A percentile compares a stretch with the other conserved stretches of the same genome.
These are phyloP conservation scores for Pedetes capensis DNA, from an alignment of 2,113 vertebrate species.

Conservation along the genomic window DNA sequence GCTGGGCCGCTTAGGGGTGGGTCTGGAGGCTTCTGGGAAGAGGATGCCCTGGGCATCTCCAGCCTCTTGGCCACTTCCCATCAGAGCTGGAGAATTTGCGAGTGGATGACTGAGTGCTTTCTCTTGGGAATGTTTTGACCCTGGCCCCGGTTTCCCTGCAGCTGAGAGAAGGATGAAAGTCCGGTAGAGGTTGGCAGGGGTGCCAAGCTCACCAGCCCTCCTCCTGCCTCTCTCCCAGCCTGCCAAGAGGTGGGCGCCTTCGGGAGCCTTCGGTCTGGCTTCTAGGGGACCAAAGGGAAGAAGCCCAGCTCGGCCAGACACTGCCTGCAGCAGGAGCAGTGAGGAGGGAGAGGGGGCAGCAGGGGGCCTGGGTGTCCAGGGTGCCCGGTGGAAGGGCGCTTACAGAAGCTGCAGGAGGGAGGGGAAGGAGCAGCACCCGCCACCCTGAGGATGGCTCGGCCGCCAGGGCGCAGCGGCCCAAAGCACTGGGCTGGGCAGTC, in stretches of 20 bases:
- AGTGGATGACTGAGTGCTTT: background rate
- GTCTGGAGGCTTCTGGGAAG: background rate
- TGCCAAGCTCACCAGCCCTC: background rate
- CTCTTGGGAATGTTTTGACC: background rate
- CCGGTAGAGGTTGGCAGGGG: rapidly evolving
- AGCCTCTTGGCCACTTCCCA: background rate
- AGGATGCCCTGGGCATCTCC: background rate
- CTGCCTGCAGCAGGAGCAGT: background rate
- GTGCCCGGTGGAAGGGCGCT: background rate
- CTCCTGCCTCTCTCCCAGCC: no score
- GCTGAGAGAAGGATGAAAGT: no score
- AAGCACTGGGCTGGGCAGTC: background rate
- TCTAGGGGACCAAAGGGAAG: background rate
- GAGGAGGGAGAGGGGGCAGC: no score
- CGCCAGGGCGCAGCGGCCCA: rapidly evolving
- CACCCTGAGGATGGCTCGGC: background rate
- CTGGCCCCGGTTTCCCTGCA: background rate
- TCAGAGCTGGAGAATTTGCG: background rate
- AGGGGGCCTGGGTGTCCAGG: background rate
- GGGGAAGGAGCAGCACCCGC: background rate
- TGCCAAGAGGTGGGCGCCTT: background rate
- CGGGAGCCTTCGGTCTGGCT: background rate
- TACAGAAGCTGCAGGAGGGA: no score
- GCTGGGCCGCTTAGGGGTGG: background rate
- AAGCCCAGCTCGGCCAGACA: background rate